A percentile compares a stretch with the other conserved stretches of the same genome.
phyloP scores from a whole-genome alignment of 2,888 invertebrate genomes.

The Pseudolycoriella hygida region DNA sequence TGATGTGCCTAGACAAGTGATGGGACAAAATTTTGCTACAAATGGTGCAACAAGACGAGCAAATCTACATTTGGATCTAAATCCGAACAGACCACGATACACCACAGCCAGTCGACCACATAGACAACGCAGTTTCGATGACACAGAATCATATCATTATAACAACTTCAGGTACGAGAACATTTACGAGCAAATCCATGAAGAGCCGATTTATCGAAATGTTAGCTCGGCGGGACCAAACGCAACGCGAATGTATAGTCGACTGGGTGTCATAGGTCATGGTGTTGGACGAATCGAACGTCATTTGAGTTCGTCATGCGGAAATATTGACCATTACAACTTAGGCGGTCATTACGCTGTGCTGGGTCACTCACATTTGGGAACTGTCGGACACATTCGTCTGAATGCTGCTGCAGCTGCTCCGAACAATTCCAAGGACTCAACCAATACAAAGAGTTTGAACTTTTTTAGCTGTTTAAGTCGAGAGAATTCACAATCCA shows the following conservation, averaged over 20 bases:
- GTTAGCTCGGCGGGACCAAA: conserved; percentile 13
- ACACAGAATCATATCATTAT: conserved; percentile 28
- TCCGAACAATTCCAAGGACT: conserved; percentile 11
- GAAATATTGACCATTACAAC: conserved; percentile 35
- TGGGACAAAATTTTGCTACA: conserved; percentile 19
- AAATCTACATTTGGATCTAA: conserved; percentile 25
- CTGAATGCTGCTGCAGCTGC: conserved; percentile 18
- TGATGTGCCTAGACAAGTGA: conserved; percentile 20
- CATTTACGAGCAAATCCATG: conserved; percentile 36
- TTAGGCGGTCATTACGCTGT: conserved; percentile 29
- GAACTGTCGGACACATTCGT: conserved; percentile 28
- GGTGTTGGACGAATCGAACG: conserved; percentile 39
- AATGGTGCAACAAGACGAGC: conserved; percentile 16
- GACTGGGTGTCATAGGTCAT: conserved; percentile 36
- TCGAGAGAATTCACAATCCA: conserved; percentile 29
- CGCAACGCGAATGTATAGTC: conserved; percentile 27
- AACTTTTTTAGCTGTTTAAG: conserved; percentile 29
- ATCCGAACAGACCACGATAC: conserved; percentile 15
- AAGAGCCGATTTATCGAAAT: conserved; percentile 28
- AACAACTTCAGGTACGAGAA: conserved; percentile 22
- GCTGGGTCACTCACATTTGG: conserved; percentile 28
- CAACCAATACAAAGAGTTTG: conserved; percentile 24
- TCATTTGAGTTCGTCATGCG: conserved; percentile 46
- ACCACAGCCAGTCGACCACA: conserved; percentile 7
- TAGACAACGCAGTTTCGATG: conserved; percentile 27